Evolutionary conservation across 2,888 invertebrate genomes (phyloP).

Genomic region (Drosophila trichaetosa): DNA sequence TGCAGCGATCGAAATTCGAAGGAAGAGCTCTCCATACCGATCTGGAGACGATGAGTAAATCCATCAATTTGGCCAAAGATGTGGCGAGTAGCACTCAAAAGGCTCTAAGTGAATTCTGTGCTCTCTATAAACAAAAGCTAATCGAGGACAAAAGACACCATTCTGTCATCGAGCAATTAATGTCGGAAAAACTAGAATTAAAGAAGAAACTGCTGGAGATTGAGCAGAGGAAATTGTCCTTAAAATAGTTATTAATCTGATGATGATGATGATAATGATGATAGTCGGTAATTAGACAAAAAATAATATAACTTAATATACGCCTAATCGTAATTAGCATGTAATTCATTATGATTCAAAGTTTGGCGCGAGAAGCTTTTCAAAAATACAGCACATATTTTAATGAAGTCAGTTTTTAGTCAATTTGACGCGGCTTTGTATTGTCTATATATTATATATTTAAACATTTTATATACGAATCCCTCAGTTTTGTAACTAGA

Average conservation of each 20-base stretch:
- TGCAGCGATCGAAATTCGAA: slow-evolving; percentile 40
- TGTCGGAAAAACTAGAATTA: slow-evolving; percentile 64
- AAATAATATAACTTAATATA: slow-evolving; percentile 15
- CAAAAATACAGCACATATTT: not conserved
- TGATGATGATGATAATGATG: not conserved
- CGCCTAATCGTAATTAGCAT: slow-evolving; percentile 16
- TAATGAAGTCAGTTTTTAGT: not conserved
- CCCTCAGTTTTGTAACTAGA: not conserved
- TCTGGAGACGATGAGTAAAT: slow-evolving; percentile 51
- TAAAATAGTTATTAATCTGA: slow-evolving; percentile 41
- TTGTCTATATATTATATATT: not conserved
- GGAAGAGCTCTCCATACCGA: slow-evolving; percentile 33
- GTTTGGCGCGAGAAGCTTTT: not conserved
- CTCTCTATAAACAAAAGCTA: slow-evolving; percentile 62
- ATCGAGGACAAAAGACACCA: slow-evolving; percentile 66
- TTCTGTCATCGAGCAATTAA: slow-evolving; percentile 57
- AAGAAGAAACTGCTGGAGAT: slow-evolving; percentile 63
- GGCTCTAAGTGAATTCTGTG: slow-evolving; percentile 56
- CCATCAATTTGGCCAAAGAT: slow-evolving; percentile 39
- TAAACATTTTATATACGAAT: not conserved
- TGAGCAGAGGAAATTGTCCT: slow-evolving; percentile 62
- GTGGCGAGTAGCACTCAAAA: slow-evolving; percentile 37
- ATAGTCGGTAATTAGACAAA: slow-evolving; percentile 27
- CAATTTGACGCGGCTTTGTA: not conserved
- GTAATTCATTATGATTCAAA: slow-evolving; percentile 4